Evolutionary conservation across 2,797 vertebrate species (phyloP).

Genomic region (Cirrhinus mrigala): DNA sequence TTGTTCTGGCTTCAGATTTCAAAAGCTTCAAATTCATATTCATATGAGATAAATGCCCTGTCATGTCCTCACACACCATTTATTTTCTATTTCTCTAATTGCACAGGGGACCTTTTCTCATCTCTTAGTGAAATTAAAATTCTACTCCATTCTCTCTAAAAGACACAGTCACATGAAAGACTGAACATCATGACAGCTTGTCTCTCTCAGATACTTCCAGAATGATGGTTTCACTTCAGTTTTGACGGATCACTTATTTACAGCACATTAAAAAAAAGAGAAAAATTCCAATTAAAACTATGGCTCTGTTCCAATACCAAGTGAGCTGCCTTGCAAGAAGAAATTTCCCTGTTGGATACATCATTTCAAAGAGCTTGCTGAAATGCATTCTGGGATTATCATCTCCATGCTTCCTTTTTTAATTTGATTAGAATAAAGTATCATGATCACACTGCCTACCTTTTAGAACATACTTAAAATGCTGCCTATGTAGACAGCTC

Average conservation of each 20-base stretch:
- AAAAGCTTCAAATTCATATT: slow-evolving; percentile 12
- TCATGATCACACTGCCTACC: not conserved
- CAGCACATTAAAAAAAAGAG: not conserved
- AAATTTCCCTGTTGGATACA: not conserved
- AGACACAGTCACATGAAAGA: not conserved
- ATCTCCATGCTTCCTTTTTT: not conserved
- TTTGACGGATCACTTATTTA: slow-evolving; percentile 20
- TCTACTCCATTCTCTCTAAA: slow-evolving; percentile 2
- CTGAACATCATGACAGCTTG: slow-evolving; percentile 1
- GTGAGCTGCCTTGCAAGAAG: not conserved
- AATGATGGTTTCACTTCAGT: not conserved
- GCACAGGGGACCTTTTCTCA: not conserved
- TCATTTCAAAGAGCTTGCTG: not conserved
- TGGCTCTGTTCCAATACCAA: not conserved
- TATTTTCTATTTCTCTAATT: slow-evolving; percentile 16
- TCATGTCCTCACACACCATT: not conserved
- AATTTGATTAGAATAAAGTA: not conserved
- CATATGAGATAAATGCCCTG: not conserved
- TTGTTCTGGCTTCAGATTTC: not conserved
- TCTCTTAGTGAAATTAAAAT: slow-evolving; percentile 41
- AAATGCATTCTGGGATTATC: not conserved
- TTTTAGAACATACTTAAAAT: not conserved
- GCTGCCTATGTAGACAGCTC: not conserved
- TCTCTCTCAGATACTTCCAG: slow-evolving; percentile 7
- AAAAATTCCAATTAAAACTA: not conserved